Evolutionary conservation across 2,797 vertebrate species (phyloP).

Genomic region (Typhlichthys subterraneus): DNA sequence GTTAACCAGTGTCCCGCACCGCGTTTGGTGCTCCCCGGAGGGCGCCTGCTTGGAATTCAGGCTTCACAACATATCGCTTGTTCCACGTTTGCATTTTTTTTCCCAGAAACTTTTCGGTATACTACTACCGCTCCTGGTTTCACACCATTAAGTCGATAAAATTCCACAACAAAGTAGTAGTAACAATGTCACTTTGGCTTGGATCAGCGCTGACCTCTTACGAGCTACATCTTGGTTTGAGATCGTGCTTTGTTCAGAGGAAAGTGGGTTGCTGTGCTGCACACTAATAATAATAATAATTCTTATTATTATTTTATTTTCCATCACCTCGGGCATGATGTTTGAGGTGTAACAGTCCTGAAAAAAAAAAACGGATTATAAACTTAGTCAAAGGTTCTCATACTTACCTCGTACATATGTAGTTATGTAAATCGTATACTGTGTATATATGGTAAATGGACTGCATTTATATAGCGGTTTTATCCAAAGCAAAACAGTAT

Average conservation of each 20-base stretch:
- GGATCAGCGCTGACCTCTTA: too few species aligned
- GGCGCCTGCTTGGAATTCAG: conserved; percentile 59
- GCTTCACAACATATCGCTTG: conserved; percentile 20
- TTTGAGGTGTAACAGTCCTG: conserved; percentile 31
- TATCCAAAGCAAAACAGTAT: too few species aligned
- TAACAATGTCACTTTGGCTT: too few species aligned
- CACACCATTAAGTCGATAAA: too few species aligned
- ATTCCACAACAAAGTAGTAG: too few species aligned
- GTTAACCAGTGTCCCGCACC: conserved; percentile 68
- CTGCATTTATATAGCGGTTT: too few species aligned
- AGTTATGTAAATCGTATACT: too few species aligned
- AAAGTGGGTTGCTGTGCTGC: conserved; percentile 6
- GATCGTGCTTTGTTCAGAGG: too few species aligned
- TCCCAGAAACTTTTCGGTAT: neutral
- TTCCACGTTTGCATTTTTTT: neutral
- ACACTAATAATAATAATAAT: conserved; percentile 35
- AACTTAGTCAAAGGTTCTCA: conserved; percentile 57
- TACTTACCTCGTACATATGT: conserved; percentile 64
- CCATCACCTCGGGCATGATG: conserved; percentile 42
- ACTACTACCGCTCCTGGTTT: too few species aligned
- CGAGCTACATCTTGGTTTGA: too few species aligned
- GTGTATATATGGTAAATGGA: too few species aligned
- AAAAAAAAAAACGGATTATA: conserved; percentile 38
- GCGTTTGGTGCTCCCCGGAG: conserved; percentile 58
- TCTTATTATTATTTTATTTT: neutral